Evolutionary conservation across 1,140 invertebrate species (phyloP), one percentile per base, ranked within the genome.

Genomic region (Augochlora pura): DNA sequence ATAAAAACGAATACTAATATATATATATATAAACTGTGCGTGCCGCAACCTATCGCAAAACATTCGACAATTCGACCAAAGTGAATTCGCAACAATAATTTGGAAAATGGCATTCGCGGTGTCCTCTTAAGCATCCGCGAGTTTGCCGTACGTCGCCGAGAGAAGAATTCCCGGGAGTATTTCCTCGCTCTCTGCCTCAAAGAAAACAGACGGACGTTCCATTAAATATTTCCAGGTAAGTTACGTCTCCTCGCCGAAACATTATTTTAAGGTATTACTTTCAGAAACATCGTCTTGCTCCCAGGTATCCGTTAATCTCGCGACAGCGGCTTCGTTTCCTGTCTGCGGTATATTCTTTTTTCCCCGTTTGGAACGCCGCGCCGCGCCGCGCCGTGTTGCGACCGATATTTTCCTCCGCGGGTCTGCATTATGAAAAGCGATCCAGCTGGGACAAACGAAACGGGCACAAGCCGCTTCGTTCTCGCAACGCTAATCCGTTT

Each of bases 391-490:
- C 49, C 23, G 21, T 27, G 27, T 21, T 9, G 12, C 64, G 12
- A 67, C 25, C 32, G 21, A 18, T 68, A 68, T 60, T 68, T 76
- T 38, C 18, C 21, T 49, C 46, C 52, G n/a, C n/a, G n/a, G n/a
- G n/a, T n/a, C n/a, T 14, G 32, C 59, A 46, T 73, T 73, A 59
- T 73, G 70, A 65, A 73, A 79, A 65, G 25, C 27, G 66, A 77
- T 71, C 60, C 39, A 60, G 39, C 70, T 42, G 18, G 25, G 69
- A 66, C 75, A 54, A 71, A 77, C 59, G 67, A 54, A 71, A 77
- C 59, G 67, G 16, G n/a, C 21, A 16, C 46, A 68, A n/a, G 25
- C 18, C 52, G 4, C n/a, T 3, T 12, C 14, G 21, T 1, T 52
- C n/a, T n/a, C 49, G 60, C 42, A 46, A 79, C 69, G 70, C 64